phyloP scores from a whole-genome alignment of 2,113 vertebrate genomes.

The Andinoacara biseriatus region DNA sequence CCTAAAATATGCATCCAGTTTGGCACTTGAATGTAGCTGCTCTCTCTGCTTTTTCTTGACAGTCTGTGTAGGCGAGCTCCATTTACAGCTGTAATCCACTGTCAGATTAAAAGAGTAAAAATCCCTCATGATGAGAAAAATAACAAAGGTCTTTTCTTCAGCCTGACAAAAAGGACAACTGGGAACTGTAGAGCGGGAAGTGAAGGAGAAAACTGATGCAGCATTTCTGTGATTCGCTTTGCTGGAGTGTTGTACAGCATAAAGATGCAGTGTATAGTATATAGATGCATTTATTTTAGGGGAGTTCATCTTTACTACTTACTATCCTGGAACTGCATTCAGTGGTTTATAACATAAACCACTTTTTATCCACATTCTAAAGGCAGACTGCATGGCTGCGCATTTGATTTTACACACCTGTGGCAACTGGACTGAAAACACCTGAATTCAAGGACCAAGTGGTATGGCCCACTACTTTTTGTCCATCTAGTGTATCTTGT shows the following conservation, averaged over 20 bases:
- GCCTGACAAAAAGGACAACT: constrained; percentile 15
- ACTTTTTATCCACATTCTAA: neutral
- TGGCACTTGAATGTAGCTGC: neutral
- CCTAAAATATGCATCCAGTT: neutral
- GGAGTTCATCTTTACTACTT: neutral
- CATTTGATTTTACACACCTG: neutral
- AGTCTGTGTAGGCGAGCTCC: neutral
- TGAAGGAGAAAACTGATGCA: constrained; percentile 2
- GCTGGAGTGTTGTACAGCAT: neutral
- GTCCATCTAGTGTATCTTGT: neutral
- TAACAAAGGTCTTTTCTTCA: constrained; percentile 4
- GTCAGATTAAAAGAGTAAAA: constrained; percentile 13
- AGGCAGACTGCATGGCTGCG: neutral
- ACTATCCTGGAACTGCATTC: neutral
- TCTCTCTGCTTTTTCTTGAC: neutral
- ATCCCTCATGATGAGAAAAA: constrained; percentile 16
- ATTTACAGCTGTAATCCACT: constrained; percentile 18
- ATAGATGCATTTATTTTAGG: neutral
- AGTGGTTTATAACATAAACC: neutral
- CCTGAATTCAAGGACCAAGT: neutral
- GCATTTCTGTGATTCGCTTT: neutral
- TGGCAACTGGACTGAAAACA: neutral
- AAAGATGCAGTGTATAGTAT: neutral
- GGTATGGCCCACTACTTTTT: neutral
- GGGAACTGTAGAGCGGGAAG: neutral